phyloP scores from a whole-genome alignment of 2,888 invertebrate species.

The Lingula anatina region DNA sequence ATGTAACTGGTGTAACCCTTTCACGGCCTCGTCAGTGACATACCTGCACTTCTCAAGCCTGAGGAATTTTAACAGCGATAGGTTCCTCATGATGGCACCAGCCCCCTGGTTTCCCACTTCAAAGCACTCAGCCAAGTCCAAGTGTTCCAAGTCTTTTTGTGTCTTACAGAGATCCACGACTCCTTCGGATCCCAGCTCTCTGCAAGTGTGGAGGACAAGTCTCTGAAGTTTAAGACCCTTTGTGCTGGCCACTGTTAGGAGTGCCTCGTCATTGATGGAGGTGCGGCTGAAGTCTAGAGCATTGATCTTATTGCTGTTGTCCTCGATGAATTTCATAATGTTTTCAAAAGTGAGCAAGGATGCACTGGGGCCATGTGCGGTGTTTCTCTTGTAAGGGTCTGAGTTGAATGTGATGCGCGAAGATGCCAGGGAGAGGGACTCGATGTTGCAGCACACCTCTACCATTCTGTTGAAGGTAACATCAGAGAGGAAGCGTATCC shows the following conservation, averaged over 20 bases:
- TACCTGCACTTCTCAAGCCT: conserved; percentile 64
- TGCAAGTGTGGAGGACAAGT: conserved; percentile 59
- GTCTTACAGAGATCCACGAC: conserved; percentile 57
- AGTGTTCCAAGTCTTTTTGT: conserved; percentile 58
- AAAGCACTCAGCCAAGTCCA: conserved; percentile 64
- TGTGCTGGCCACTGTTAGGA: conserved; percentile 59
- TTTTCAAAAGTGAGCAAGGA: conserved; percentile 69
- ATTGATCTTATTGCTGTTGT: conserved; percentile 58
- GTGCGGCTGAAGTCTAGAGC: conserved; percentile 65
- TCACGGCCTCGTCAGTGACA: conserved; percentile 62
- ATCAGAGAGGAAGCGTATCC: conserved; percentile 70
- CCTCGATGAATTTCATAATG: conserved; percentile 59
- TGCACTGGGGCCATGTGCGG: conserved; percentile 55
- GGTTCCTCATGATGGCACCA: conserved; percentile 59
- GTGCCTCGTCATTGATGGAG: conserved; percentile 63
- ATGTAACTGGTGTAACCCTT: conserved; percentile 57
- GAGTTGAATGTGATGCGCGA: conserved; percentile 69
- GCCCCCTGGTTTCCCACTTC: conserved; percentile 65
- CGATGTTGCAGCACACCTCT: conserved; percentile 60
- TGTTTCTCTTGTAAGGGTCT: conserved; percentile 58
- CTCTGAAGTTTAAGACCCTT: conserved; percentile 57
- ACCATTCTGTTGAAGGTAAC: conserved; percentile 66
- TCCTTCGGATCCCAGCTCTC: conserved; percentile 62
- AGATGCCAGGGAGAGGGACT: conserved; percentile 62
- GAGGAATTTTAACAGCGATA: conserved; percentile 60